These are phyloP conservation scores for Amblyteles armatorius DNA, from an alignment of 2,888 invertebrate genomes.

Conservation along the genomic window DNA sequence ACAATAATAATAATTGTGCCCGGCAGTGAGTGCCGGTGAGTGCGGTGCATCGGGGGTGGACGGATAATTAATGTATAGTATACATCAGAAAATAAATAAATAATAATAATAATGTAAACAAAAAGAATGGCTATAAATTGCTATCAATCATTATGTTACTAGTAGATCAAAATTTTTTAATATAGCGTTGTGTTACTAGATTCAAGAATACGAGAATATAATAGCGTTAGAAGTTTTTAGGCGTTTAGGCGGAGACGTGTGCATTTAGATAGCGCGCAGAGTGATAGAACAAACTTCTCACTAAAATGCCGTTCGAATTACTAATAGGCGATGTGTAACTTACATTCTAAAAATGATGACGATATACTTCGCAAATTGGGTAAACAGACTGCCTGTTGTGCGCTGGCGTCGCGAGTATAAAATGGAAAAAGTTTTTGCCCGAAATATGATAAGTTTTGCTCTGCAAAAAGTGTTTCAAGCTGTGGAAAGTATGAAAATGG, in stretches of 20 bases:
- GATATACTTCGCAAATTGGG: conserved; percentile 19
- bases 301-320: conserved; percentile 40
- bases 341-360: conserved; percentile 15
- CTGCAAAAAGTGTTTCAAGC: neutral
- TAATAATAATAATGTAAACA: conserved; percentile 26
- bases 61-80: conserved; percentile 48
- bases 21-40: conserved; percentile 74
- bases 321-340: conserved; percentile 35
- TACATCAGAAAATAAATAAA: conserved; percentile 38
- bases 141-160: conserved; percentile 31
- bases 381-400: neutral
- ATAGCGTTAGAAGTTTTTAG: conserved; percentile 56
- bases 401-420: neutral
- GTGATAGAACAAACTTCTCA: conserved; percentile 43
- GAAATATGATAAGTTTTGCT: neutral
- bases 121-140: conserved; percentile 40
- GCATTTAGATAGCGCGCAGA: conserved; percentile 62
- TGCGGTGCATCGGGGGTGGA: conserved; percentile 73
- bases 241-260: conserved; percentile 60
- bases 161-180: conserved; percentile 39
- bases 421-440: neutral
- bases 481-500: neutral
- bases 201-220: conserved; percentile 49
- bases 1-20: conserved; percentile 68
- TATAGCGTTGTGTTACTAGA: conserved; percentile 56